phyloP scores from a whole-genome alignment of 1,140 invertebrate species.

The Eriosoma lanigerum region DNA sequence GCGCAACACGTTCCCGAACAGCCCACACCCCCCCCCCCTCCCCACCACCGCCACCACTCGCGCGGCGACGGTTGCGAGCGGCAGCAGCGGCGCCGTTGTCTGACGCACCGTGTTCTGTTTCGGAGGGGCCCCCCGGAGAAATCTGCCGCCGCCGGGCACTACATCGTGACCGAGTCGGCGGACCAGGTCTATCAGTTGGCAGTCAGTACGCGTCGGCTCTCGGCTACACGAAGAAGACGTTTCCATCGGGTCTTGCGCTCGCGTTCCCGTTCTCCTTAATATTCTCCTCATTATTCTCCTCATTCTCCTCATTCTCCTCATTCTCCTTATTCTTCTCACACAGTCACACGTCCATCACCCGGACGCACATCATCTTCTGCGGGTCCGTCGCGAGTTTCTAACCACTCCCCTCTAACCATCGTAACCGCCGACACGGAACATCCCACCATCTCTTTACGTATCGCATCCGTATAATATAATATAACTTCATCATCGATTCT shows the following conservation, averaged over 20 bases:
- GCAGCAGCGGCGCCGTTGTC: not conserved
- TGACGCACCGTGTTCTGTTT: not conserved
- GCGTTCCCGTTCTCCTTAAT: not conserved
- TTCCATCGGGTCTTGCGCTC: not conserved
- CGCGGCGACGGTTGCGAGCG: no score
- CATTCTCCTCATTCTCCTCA: not conserved
- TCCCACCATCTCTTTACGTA: not conserved
- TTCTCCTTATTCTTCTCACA: not conserved
- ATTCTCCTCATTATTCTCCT: no score
- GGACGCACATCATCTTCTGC: not conserved
- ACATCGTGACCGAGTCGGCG: not conserved
- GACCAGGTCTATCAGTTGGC: not conserved
- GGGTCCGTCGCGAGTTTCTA: not conserved
- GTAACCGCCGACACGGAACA: no score
- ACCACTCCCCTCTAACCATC: no score
- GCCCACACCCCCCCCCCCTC: not conserved
- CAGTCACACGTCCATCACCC: not conserved
- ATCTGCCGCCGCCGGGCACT: not conserved
- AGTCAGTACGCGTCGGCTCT: slow-evolving; percentile 26
- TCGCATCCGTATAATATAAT: not conserved
- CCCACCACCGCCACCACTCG: no score
- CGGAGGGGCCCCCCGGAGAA: slow-evolving; percentile 26
- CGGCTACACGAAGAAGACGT: not conserved
- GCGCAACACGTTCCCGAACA: slow-evolving; percentile 3
- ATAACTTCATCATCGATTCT: not conserved